A percentile compares a stretch with the other conserved stretches of the same genome.
Evolutionary conservation across 1,140 invertebrate genomes (phyloP).

Genomic region (Drosophila nannoptera): DNA sequence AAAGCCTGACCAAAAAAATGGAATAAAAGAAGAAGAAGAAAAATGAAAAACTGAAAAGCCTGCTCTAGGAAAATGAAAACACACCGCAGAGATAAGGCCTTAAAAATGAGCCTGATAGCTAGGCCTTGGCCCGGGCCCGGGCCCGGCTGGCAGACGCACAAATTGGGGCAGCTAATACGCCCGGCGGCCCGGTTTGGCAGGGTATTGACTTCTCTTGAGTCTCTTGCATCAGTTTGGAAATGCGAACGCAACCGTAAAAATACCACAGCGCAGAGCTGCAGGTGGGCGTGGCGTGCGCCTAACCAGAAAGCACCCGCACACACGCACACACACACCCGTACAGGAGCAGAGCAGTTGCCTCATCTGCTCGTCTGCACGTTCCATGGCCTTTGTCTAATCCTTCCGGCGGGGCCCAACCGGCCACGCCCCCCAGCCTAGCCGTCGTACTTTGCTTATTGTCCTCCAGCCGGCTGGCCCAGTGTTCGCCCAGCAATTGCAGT

Average conservation of each 20-base stretch:
- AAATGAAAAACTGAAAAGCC: neutral
- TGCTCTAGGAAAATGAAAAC: constrained; percentile 7
- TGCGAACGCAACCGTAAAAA: constrained; percentile 60
- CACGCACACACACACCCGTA: neutral
- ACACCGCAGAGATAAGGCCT: constrained; percentile 56
- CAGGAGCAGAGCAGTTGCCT: neutral
- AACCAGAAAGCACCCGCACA: neutral
- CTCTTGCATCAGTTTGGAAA: constrained; percentile 49
- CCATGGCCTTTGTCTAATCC: neutral
- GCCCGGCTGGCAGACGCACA: constrained; percentile 11
- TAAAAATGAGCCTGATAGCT: constrained; percentile 51
- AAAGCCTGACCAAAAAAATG: constrained; percentile 35
- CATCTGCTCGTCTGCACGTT: constrained; percentile 3
- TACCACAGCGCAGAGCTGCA: constrained; percentile 54
- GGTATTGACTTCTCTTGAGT: constrained; percentile 33
- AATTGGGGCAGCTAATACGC: neutral
- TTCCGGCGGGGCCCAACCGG: neutral
- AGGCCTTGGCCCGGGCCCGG: neutral
- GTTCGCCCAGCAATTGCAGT: constrained; percentile 20
- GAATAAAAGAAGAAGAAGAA: neutral
- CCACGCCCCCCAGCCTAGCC: neutral
- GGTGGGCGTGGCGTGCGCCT: constrained; percentile 5
- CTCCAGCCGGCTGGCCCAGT: constrained; percentile 17
- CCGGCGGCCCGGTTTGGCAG: neutral
- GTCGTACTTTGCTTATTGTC: constrained; percentile 35